Percentiles rank a stretch among this genome's conserved stretches.
phyloP scores from a whole-genome alignment of 2,797 vertebrate genomes.

The Todus mexicanus region DNA sequence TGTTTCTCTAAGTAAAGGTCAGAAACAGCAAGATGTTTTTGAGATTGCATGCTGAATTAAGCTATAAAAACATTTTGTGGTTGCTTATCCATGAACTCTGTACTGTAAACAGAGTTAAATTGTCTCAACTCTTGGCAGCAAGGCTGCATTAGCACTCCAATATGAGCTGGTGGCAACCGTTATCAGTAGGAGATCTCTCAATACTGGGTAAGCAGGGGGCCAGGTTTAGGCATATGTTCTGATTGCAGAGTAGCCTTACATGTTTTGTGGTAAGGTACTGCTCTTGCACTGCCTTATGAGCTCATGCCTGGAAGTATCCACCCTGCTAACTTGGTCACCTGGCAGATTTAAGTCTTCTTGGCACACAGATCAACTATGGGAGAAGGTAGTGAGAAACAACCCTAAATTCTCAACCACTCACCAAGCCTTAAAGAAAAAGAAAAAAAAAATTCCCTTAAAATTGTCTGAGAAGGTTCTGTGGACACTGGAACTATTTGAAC shows the following conservation, averaged over 20 bases:
- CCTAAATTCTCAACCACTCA: neutral
- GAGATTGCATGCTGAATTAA: neutral
- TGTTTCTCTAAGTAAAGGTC: neutral
- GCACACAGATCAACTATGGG: neutral
- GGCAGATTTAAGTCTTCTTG: neutral
- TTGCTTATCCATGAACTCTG: neutral
- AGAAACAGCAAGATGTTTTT: neutral
- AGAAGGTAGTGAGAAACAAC: neutral
- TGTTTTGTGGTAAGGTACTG: neutral
- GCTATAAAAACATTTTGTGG: neutral
- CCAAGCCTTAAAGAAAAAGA: neutral
- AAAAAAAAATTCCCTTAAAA: neutral
- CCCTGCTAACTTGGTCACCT: neutral
- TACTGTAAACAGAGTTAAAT: neutral
- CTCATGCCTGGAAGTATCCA: neutral
- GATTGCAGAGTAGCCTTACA: accelerated
- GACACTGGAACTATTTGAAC: neutral
- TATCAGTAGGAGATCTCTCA: neutral
- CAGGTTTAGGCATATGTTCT: neutral
- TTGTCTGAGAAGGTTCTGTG: neutral
- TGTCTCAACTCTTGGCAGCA: neutral
- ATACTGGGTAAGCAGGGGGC: neutral
- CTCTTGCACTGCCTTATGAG: neutral
- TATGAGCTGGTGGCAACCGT: neutral
- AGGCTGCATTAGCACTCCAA: neutral